These are phyloP conservation scores for Argyresthia albistria DNA, from an alignment of 2,888 invertebrate genomes.

Conservation along the genomic window DNA sequence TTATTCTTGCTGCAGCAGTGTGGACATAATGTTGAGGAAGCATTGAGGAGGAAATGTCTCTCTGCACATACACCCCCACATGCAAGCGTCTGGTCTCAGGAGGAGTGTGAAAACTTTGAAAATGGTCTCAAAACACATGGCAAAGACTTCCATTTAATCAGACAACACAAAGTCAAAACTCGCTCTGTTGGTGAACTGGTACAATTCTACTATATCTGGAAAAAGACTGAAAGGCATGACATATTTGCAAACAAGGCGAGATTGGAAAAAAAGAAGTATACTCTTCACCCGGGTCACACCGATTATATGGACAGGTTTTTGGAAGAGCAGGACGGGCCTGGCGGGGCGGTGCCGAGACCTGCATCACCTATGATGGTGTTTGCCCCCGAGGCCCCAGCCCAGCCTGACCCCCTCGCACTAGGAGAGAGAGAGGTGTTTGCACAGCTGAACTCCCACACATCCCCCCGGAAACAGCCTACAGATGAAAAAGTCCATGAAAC, in stretches of 20 bases:
- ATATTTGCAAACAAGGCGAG: conserved; percentile 90
- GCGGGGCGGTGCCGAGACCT: conserved; percentile 59
- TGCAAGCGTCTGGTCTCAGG: conserved; percentile 94
- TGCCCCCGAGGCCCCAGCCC: conserved; percentile 39
- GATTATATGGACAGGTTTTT: conserved; percentile 95
- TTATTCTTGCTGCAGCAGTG: conserved; percentile 92
- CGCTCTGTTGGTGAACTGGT: conserved; percentile 96
- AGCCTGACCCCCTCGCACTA: conserved; percentile 59
- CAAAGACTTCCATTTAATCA: conserved; percentile 96
- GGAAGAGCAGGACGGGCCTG: conserved; percentile 86
- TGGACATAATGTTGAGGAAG: conserved; percentile 96
- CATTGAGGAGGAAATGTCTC: conserved; percentile 83
- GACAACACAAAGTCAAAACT: conserved; percentile 94
- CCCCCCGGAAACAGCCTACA: conserved; percentile 45
- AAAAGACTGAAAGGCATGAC: conserved; percentile 98
- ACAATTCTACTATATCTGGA: conserved; percentile 98
- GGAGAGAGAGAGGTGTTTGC: conserved; percentile 67
- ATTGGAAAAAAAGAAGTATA: conserved; percentile 93
- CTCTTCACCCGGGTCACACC: conserved; percentile 91
- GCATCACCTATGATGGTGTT: conserved; percentile 76
- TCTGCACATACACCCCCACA: conserved; percentile 80
- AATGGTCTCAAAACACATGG: conserved; percentile 93
- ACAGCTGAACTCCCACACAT: conserved; percentile 48
- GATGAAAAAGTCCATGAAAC: conserved; percentile 58
- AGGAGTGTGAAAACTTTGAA: conserved; percentile 97